phyloP scores from a whole-genome alignment of 2,113 vertebrate genomes.

The Cheirogaleus medius region DNA sequence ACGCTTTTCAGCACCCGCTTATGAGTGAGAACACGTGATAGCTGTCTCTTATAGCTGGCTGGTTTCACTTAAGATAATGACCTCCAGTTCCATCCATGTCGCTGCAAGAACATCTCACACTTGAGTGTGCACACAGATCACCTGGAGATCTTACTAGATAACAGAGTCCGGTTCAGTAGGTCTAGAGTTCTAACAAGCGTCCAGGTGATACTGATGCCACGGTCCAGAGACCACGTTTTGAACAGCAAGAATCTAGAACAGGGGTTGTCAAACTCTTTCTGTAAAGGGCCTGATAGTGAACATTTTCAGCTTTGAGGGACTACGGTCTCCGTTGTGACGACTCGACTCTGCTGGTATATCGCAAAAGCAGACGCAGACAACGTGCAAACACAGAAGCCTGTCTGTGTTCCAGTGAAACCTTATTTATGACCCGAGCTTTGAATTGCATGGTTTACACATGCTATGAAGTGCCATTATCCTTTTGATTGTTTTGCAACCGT shows the following conservation, averaged over 20 bases:
- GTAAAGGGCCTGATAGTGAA: not conserved
- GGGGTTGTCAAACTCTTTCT: accelerated
- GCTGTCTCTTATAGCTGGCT: not conserved
- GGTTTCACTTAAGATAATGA: not conserved
- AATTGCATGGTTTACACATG: not conserved
- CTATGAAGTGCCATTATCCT: not conserved
- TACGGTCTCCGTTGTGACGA: accelerated
- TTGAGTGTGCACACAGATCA: not conserved
- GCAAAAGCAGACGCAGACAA: not conserved
- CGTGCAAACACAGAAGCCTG: not conserved
- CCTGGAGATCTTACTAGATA: not conserved
- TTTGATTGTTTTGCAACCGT: not conserved
- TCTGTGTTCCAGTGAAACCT: not conserved
- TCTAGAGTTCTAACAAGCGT: not conserved
- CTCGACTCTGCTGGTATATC: accelerated
- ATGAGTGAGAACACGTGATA: not conserved
- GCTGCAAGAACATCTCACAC: not conserved
- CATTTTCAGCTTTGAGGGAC: not conserved
- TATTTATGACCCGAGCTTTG: not conserved
- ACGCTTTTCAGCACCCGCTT: not conserved
- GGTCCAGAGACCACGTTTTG: not conserved
- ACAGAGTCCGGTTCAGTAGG: not conserved
- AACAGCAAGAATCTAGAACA: not conserved
- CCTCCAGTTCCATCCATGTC: not conserved
- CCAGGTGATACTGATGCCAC: not conserved